A percentile compares a stretch with the other conserved stretches of the same genome.
Conservation (phyloP, 2,888 invertebrate genomes). For the Drosophila conformis region DNA sequence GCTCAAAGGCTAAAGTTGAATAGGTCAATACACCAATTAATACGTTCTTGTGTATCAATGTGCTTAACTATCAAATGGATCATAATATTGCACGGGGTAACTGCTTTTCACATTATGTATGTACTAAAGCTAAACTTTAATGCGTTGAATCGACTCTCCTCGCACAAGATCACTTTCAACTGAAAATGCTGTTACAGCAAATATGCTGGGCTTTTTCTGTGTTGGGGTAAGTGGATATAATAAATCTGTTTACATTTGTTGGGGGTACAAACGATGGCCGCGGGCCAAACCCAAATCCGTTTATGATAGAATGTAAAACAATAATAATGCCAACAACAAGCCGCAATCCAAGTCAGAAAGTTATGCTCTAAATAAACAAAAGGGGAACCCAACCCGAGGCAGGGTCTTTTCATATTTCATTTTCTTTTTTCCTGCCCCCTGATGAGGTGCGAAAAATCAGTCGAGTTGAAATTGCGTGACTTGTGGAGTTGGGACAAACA, state of each 20-base stretch:
- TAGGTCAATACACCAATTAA: not conserved
- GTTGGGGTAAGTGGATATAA: constrained; percentile 5
- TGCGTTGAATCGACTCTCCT: not conserved
- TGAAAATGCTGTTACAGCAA: not conserved
- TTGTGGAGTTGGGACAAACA: constrained; percentile 28
- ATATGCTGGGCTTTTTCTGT: not conserved
- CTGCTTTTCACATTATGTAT: not conserved
- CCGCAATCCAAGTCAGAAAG: constrained; percentile 7
- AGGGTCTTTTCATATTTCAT: not conserved
- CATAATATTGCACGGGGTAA: not conserved
- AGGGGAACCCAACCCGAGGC: constrained; percentile 12
- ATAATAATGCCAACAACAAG: constrained; percentile 46
- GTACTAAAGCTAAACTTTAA: not conserved
- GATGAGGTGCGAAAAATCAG: constrained; percentile 70
- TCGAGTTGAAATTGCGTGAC: constrained; percentile 55
- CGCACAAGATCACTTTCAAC: not conserved
- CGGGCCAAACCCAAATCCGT: constrained; percentile 49
- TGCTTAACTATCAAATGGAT: not conserved
- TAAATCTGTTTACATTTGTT: constrained; percentile 31
- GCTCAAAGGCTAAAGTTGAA: not conserved
- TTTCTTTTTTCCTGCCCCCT: not conserved
- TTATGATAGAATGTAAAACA: constrained; percentile 59
- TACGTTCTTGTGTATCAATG: not conserved
- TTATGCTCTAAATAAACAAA: constrained; percentile 38
- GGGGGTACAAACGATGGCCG: constrained; percentile 16